Percentiles rank a stretch among this genome's conserved stretches.
Evolutionary conservation across 2,888 invertebrate species (phyloP).

Genomic region (Neocrepidodera transversa): DNA sequence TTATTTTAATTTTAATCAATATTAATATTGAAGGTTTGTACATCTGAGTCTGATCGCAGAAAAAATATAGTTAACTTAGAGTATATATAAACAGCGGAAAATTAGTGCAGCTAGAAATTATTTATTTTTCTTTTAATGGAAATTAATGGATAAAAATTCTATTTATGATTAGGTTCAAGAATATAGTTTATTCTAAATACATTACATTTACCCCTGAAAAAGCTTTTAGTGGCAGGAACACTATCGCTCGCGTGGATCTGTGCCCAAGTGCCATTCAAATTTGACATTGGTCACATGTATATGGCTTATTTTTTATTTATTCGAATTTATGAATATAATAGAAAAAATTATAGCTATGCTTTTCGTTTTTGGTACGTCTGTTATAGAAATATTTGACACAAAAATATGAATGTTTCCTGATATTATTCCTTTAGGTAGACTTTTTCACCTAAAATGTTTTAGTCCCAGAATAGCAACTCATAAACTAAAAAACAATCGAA

Average conservation of each 20-base stretch:
- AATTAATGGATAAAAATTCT: slow-evolving; percentile 21
- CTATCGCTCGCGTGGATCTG: slow-evolving; percentile 60
- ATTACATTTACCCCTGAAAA: slow-evolving; percentile 49
- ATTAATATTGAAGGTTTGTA: too few relatives aligned
- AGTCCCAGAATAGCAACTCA: too few relatives aligned
- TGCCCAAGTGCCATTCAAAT: slow-evolving; percentile 59
- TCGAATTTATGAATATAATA: slow-evolving; percentile 49
- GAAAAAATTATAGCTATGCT: slow-evolving; percentile 32
- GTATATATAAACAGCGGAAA: too few relatives aligned
- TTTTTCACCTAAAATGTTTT: too few relatives aligned
- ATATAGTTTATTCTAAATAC: slow-evolving; percentile 28
- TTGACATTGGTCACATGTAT: slow-evolving; percentile 59
- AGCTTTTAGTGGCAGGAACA: slow-evolving; percentile 57
- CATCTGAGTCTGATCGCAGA: too few relatives aligned
- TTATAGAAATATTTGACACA: slow-evolving; percentile 26
- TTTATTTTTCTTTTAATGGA: too few relatives aligned
- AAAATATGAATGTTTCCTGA: slow-evolving; percentile 17
- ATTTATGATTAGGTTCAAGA: slow-evolving; percentile 33
- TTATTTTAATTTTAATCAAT: too few relatives aligned
- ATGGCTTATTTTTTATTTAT: slow-evolving; percentile 56
- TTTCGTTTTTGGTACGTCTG: slow-evolving; percentile 26
- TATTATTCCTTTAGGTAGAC: neutral
- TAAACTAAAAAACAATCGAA: too few relatives aligned
- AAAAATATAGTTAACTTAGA: too few relatives aligned
- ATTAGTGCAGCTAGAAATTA: too few relatives aligned